These are phyloP conservation scores for Pyrrhosoma nymphula DNA, from an alignment of 2,888 invertebrate genomes.

Conservation along the genomic window DNA sequence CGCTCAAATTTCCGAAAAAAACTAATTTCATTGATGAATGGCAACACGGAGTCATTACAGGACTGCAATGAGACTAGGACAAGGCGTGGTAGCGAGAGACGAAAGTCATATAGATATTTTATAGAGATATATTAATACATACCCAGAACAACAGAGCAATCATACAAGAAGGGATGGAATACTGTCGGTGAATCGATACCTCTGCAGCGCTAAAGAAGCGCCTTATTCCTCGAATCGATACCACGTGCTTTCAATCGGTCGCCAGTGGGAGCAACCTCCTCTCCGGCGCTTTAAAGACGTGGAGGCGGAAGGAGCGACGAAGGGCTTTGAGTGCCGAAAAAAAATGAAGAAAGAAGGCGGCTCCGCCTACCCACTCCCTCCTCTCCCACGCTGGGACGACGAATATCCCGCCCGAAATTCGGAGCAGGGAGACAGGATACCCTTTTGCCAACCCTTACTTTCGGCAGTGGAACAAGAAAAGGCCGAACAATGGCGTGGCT, in stretches of 20 bases:
- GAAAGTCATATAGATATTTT: too few relatives aligned
- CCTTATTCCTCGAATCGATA: background rate
- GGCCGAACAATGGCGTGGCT: slow-evolving; percentile 22
- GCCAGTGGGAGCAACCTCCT: background rate
- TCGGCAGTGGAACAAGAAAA: slow-evolving; percentile 12
- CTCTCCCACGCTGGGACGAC: background rate
- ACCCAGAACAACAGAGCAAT: too few relatives aligned
- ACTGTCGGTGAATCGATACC: too few relatives aligned
- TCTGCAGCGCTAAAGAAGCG: too few relatives aligned
- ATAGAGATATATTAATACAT: too few relatives aligned
- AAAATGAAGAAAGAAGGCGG: background rate
- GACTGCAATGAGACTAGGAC: too few relatives aligned
- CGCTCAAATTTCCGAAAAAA: too few relatives aligned
- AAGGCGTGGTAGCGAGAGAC: too few relatives aligned
- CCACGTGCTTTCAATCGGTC: background rate
- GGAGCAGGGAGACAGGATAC: slow-evolving; percentile 23
- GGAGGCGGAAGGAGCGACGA: background rate
- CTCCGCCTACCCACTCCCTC: background rate
- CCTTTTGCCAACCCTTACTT: slow-evolving; percentile 1
- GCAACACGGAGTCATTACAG: too few relatives aligned
- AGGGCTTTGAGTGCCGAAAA: background rate
- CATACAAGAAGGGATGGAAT: too few relatives aligned
- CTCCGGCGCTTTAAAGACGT: background rate
- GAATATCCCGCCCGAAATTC: background rate
- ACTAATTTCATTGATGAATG: too few relatives aligned